phyloP scores from a whole-genome alignment of 2,888 invertebrate genomes.

The Pheosia tremula region DNA sequence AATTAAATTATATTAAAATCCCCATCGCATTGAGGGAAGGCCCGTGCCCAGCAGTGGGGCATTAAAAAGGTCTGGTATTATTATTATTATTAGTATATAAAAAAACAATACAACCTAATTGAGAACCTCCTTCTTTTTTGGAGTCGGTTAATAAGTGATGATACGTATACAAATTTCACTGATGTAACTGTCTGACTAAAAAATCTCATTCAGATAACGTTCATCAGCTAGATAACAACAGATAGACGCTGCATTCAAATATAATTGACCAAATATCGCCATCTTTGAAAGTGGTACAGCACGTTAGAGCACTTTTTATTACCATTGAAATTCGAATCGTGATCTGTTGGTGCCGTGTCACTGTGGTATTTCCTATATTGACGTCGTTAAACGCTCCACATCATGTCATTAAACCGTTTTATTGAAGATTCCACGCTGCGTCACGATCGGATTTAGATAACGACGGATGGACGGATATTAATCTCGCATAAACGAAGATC shows the following conservation, averaged over 20 bases:
- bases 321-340: constrained; percentile 40
- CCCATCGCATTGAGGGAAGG: no score
- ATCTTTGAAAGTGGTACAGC: constrained; percentile 36
- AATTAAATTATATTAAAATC: no score
- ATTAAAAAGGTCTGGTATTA: no score
- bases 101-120: no score
- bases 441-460: constrained; percentile 24
- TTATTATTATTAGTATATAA: no score
- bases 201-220: neutral
- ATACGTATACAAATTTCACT: no score
- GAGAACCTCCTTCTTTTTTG: no score
- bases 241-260: constrained; percentile 58
- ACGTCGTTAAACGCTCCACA: constrained; percentile 36
- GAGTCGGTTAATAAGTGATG: no score
- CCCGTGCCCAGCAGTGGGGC: no score
- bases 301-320: constrained; percentile 41
- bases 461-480: constrained; percentile 27
- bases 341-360: constrained; percentile 36
- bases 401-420: constrained; percentile 37
- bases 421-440: constrained; percentile 20
- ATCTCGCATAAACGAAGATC: constrained; percentile 28
- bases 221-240: constrained; percentile 27
- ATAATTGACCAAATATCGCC: constrained; percentile 44
- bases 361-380: constrained; percentile 36
- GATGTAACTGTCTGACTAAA: no score